Evolutionary conservation across 2,888 invertebrate genomes (phyloP).

Genomic region (Stenodera caucasica): DNA sequence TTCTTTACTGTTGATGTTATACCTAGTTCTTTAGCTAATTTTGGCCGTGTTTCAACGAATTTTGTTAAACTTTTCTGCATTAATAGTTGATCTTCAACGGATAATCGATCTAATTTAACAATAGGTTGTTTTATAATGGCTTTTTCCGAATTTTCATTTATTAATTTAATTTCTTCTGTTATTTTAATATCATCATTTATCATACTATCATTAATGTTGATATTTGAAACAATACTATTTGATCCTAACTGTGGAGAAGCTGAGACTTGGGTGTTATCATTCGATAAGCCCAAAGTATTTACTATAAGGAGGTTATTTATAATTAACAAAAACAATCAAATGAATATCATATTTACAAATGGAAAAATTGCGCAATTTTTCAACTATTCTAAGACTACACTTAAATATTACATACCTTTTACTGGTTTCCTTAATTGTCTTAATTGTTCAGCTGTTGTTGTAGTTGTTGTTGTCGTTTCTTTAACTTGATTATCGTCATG

Average conservation of each 20-base stretch:
- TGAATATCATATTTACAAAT: neutral
- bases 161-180: neutral
- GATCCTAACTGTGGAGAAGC: neutral
- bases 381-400: neutral
- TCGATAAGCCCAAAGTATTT: neutral
- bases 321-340: neutral
- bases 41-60: slow-evolving; percentile 65
- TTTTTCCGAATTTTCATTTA: neutral
- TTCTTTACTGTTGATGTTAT: slow-evolving; percentile 50
- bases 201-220: neutral
- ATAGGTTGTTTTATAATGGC: slow-evolving; percentile 60
- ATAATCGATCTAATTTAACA: slow-evolving; percentile 64
- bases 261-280: neutral
- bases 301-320: neutral
- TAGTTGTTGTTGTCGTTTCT: slow-evolving; percentile 16
- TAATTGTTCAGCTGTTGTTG: slow-evolving; percentile 45
- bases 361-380: slow-evolving; percentile 5
- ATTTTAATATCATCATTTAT: neutral
- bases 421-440: slow-evolving; percentile 43
- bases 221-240: neutral
- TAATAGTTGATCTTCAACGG: slow-evolving; percentile 53
- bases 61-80: slow-evolving; percentile 68
- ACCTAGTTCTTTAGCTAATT: slow-evolving; percentile 62
- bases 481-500: slow-evolving; percentile 18
- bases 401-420: slow-evolving; percentile 31